Base-by-base conservation (phyloP, 2,888 invertebrate species). In the Pherbina coryleti region DNA sequence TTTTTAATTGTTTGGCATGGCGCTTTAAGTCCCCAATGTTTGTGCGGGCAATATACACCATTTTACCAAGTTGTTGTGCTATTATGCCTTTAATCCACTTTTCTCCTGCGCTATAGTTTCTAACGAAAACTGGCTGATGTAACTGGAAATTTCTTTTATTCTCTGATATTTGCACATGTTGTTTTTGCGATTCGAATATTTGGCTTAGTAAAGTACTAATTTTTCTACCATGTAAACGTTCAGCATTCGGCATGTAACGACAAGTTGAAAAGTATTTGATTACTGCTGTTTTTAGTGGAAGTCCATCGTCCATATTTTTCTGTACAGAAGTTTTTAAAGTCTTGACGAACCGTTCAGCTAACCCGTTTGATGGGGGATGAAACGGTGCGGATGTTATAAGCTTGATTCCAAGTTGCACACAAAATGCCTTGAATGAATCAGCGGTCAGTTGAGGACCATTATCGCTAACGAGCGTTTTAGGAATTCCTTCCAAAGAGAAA, bases 401-500 rank as follows among this genome's bases (percentile, higher is more conserved):
- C 49, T 81, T 79, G 25, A 85, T 83, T 28, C 83, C 83, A 67
- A 81, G 80, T 60, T 73, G 70, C 4, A 64, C 31, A 60, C 81
- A 82, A 80, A 83, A 83, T 8, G 53, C 4, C 78, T 83, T 75
- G 57, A 84, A 82, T 72, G 82, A 77, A 17, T 75, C 77, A 19
- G 84, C 82, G 51, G 49, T 75, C 25, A 84, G 81, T 28, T 82
- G 82, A 44, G 81, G 77, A 44, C 83, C 83, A 64, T 85, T 85
- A 74, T 85, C 83, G 2, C 81, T 82, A 14, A 83, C 83, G 14
- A 83, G 60, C 17, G 81, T 76, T 44, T 79, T 78, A 3, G 84
- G 82, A 51, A 83, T 69, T 8, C 82, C 84, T 79, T 82, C 83
- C 7, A 83, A 80, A 14, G 84, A 79, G 80, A 84, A 85, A n/a